Percentiles rank a stretch among this genome's conserved stretches.
phyloP scores from a whole-genome alignment of 1,140 invertebrate genomes.

The Bicyclus anynana region DNA sequence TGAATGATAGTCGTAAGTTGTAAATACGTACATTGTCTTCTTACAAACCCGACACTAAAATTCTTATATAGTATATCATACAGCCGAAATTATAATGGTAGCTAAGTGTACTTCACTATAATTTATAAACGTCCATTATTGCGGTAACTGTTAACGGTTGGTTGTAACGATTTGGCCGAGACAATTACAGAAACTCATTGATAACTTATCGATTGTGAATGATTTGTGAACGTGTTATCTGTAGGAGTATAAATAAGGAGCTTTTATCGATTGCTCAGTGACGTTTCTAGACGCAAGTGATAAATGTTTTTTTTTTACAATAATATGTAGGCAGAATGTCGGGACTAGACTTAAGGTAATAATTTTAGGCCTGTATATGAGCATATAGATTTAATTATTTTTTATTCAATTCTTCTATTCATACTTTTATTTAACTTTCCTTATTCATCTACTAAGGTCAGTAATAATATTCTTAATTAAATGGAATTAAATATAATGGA shows the following conservation, averaged over 20 bases:
- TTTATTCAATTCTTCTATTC: too few species aligned
- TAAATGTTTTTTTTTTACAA: too few species aligned
- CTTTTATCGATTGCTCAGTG: background rate
- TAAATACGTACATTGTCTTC: slow-evolving; percentile 16
- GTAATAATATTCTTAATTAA: too few species aligned
- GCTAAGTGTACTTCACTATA: slow-evolving; percentile 28
- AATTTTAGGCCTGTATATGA: too few species aligned
- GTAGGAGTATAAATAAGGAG: too few species aligned
- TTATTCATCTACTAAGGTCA: too few species aligned
- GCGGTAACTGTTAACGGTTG: slow-evolving; percentile 6
- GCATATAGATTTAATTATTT: too few species aligned
- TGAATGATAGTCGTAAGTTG: background rate
- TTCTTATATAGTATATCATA: slow-evolving; percentile 29
- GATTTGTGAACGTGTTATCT: background rate
- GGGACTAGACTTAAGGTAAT: too few species aligned
- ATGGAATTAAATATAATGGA: too few species aligned
- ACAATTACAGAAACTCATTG: slow-evolving; percentile 12
- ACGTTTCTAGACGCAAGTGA: too few species aligned
- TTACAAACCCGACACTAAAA: slow-evolving; percentile 12
- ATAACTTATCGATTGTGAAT: slow-evolving; percentile 10
- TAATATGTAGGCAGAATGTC: too few species aligned
- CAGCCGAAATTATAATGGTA: slow-evolving; percentile 23
- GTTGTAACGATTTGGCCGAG: slow-evolving; percentile 8
- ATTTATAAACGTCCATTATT: slow-evolving; percentile 27
- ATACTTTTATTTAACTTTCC: too few species aligned